Evolutionary conservation across 2,113 vertebrate genomes (phyloP), one percentile per base, ranked within the genome.

Genomic region (Oncorhynchus clarkii): DNA sequence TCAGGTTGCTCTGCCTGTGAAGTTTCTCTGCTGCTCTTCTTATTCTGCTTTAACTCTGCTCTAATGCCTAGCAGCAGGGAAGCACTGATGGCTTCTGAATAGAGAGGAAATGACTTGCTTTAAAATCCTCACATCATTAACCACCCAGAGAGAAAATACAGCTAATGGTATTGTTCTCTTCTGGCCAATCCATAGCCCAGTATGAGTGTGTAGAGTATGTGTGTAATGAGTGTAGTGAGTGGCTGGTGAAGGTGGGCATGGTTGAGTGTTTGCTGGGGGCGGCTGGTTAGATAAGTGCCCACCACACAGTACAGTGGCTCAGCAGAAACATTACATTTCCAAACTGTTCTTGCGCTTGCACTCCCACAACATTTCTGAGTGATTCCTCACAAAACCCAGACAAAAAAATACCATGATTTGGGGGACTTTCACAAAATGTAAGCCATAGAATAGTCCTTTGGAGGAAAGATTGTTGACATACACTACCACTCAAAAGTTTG

Each of bases 231-330:
- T 12, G 11, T 26, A 31, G 57, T 39, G 71, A 31, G 60, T 45
- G 71, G 71, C 29, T 73, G 57, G 71, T 14, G 57, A 62, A 60
- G 71, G 71, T 34, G 54, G 57, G 57, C 51, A 51, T 20, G 34
- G 71, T 59, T 49, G 24, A 31, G 71, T 64, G 57, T 62, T 14
- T 9, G 54, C 24, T 39, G 66, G 66, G 29, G 66, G 66, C 29
- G 66, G 66, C 16, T 34, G 16, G 66, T 67, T 67, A 67, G 66
- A 67, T 67, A 34, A 67, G 7, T 29, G 66, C 5, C 16, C 67
- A n/a, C 31, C 67, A 20, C 67, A 68, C 18, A 20, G 31, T n/a
- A 7, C 67, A 3, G 31, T 31, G 6, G 18, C 16, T 20, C 67
- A 68, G 29, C 34, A 48, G 31, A 70, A 20, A 45, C n/a, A 34